Conservation (phyloP, 2,888 invertebrate species). For the Drosophila anomelani region DNA sequence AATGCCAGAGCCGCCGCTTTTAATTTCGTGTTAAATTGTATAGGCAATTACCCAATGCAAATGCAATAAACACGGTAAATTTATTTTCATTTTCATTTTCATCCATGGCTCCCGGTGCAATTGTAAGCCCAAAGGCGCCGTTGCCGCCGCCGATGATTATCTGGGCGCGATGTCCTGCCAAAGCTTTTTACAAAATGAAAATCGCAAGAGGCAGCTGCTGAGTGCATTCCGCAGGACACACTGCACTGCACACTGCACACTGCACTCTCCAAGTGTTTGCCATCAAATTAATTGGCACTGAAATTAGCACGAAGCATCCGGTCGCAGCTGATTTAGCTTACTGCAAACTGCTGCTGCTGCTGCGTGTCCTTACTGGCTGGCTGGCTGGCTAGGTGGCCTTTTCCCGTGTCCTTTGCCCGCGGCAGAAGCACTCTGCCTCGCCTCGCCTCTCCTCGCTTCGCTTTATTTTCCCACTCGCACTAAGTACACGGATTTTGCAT, state of each 20-base stretch:
- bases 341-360: slow-evolving; percentile 29
- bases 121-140: slow-evolving; percentile 27
- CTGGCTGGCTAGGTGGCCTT: slow-evolving; percentile 25
- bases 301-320: slow-evolving; percentile 66
- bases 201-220: slow-evolving; percentile 19
- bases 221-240: slow-evolving; percentile 21
- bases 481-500: slow-evolving; percentile 80
- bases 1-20: slow-evolving; percentile 57
- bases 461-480: slow-evolving; percentile 71
- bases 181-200: slow-evolving; percentile 78
- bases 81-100: slow-evolving; percentile 70
- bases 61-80: slow-evolving; percentile 76
- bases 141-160: slow-evolving; percentile 43
- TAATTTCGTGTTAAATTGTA: slow-evolving; percentile 77
- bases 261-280: slow-evolving; percentile 69
- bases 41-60: slow-evolving; percentile 75
- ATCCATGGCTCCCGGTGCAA: slow-evolving; percentile 44
- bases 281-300: slow-evolving; percentile 79
- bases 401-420: slow-evolving; percentile 50
- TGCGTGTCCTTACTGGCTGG: slow-evolving; percentile 35
- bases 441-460: slow-evolving; percentile 2
- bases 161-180: slow-evolving; percentile 55
- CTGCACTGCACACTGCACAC: background rate
- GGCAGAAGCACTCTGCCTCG: slow-evolving; percentile 41
- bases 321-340: slow-evolving; percentile 22